Evolutionary conservation across 2,888 invertebrate genomes (phyloP), one percentile per base, ranked within the genome.

Genomic region (Incurvaria masculella): DNA sequence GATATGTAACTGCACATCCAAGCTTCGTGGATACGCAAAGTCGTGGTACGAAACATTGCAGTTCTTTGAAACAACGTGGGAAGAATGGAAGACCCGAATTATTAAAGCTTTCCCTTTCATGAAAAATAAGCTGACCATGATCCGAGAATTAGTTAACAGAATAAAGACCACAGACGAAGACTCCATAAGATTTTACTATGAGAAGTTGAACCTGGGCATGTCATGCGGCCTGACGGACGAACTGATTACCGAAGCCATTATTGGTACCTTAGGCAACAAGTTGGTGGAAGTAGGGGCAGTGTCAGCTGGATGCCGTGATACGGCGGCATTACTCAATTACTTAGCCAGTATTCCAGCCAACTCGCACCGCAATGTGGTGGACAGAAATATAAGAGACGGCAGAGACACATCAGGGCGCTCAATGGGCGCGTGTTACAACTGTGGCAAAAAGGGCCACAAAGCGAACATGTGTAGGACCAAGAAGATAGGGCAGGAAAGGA

Each of bases 1-100:
- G 11, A 51, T 57, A 19, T 54, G 55, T 39, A 53, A 56, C 20
- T 55, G 53, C n/a, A 53, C 51, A 5, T 42, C 53, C 16, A 57
- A 57, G 33, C 44, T 57, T 17, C 40, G 40, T 18, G 55, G 55
- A 11, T 54, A 53, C 47, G 53, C 53, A 14, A 54, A 52, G 41
- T 47, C 46, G n/a, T 57, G 57, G 56, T 57, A 52, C 48, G 54
- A 56, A 19, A 42, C 47, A 16, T 49, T 49, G 21, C 21, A 27
- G 8, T 46, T 42, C 27, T 51, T 41, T 46, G 53, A 53, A 5
- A 47, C 53, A 4, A 48, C 40, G 27, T 54, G 54, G 53, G 14
- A 39, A 6, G 51, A 53, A 5, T 53, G 53, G 50, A 55, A 53
- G 27, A 40, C 8, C 1, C 44, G 39, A 16, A 18, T 53, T 8